Base-by-base conservation (phyloP, 2,797 vertebrate species). In the Anniella stebbinsi region DNA sequence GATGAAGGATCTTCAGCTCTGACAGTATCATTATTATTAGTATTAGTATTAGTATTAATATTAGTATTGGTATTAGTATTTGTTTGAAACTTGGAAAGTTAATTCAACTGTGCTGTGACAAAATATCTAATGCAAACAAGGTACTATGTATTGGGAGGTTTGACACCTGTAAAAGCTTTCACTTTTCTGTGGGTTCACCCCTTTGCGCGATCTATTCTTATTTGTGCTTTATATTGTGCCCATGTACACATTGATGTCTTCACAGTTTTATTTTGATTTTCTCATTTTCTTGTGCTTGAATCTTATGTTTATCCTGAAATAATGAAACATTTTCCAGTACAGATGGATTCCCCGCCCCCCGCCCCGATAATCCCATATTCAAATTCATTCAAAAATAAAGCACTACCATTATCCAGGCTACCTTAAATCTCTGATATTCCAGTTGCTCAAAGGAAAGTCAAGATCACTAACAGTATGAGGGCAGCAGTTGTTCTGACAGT, bases 391-490 rank as follows among this genome's bases (percentile, higher is more conserved):
- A 91, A 86, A 93, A 92, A 84, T 38, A 95, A 94, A 95, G 11
- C 51, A 89, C 3, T 38, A 83, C 82, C 30, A 88, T 94, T 92
- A 92, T 91, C 78, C 92, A 92, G 86, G 67, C 92, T 93, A 94
- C 94, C 94, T 95, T 92, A 89, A 88, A 96, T 95, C 81, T 94
- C 87, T 94, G 95, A 92, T 95, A 94, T 94, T 96, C 95, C 93
- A 94, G 91, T 96, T 0, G 94, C 97, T 97, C 95, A 96, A 95
- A 97, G 97, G 96, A 96, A 97, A 95, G 96, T 97, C 97, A 97
- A 96, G 96, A 96, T 96, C 93, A 93, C 94, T 97, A 97, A 96
- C 90, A 93, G 87, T 90, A 96, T 91, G 91, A 96, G 95, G 75
- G 92, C 95, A 97, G 95, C 88, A 95, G 94, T 95, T 95, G 95